Base-by-base conservation (phyloP, 2,888 invertebrate species). In the Azorinus chamasolen region DNA sequence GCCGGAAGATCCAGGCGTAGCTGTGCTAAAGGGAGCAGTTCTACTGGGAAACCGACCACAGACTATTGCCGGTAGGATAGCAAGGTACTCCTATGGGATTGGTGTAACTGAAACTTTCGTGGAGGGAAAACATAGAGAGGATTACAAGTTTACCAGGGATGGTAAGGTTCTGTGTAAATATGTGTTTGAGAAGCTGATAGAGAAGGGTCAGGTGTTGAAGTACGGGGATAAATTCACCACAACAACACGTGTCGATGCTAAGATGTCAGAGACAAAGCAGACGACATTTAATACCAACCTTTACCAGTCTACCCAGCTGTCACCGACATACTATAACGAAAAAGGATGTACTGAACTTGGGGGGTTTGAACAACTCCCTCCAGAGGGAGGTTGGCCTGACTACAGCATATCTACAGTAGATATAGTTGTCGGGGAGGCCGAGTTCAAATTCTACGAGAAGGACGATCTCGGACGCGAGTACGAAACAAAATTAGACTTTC, bases 81-180 rank as follows among this genome's bases (percentile, higher is more conserved):
- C 58, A 25, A 51, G 62, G n/a, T 62, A 55, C 25, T 62, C 70
- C 8, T 70, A 70, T 32, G 70, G 70, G 0, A 45, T 70, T 22
- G 62, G 55, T 25, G 51, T 59, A 22, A 45, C 53, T 10, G 62
- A 61, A 41, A 46, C 27, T n/a, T 70, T 70, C 20, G 54, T 55
- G 16, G 25, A 10, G 6, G 43, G 48, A 8, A 45, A 18, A 16
- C 70, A 70, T 27, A 48, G 51, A 12, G 54, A 37, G n/a, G 62
- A 54, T 4, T 59, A 70, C 25, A 70, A 55, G 10, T 59, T 59
- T 59, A 55, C 37, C 27, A 46, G 59, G 18, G 70, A 70, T 48
- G 70, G 53, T 37, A 62, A 51, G 6, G 46, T 62, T 16, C 41
- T 41, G 16, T 70, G 70, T 24, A 46, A 43, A 2, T 53, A 70